phyloP scores from a whole-genome alignment of 2,888 invertebrate genomes.

The Epsilonema sp. region DNA sequence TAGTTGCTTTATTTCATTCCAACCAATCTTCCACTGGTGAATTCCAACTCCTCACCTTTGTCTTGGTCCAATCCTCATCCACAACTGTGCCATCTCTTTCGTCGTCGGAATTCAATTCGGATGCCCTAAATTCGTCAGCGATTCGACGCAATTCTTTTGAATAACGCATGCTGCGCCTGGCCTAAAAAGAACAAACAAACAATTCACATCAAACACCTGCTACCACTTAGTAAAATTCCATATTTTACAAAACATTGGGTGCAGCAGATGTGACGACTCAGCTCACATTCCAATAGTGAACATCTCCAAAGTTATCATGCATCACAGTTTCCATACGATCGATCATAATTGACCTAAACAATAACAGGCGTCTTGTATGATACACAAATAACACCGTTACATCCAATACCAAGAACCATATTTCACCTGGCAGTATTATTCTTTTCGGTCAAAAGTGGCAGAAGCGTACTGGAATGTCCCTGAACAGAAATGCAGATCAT shows the following conservation, averaged over 20 bases:
- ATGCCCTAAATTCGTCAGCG: constrained; percentile 47
- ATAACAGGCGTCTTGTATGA: not conserved
- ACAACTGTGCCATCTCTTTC: constrained; percentile 41
- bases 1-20: too few species aligned
- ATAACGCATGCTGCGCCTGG: constrained; percentile 67
- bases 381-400: constrained; percentile 30
- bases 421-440: too few species aligned
- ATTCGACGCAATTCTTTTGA: constrained; percentile 44
- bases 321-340: constrained; percentile 55
- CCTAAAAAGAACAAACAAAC: constrained; percentile 18
- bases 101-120: constrained; percentile 44
- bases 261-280: too few species aligned
- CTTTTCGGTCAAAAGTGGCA: too few species aligned
- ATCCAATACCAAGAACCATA: too few species aligned
- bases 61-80: constrained; percentile 43
- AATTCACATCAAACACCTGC: too few species aligned
- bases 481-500: constrained; percentile 61
- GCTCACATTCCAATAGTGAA: constrained; percentile 59
- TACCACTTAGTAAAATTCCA: too few species aligned
- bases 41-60: constrained; percentile 29
- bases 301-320: constrained; percentile 65
- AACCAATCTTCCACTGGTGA: too few species aligned
- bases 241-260: too few species aligned
- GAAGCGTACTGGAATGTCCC: constrained; percentile 36
- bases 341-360: constrained; percentile 33